Evolutionary conservation across 1,140 invertebrate genomes (phyloP), one percentile per base, ranked within the genome.

Genomic region (Lutraria rhynchaena): DNA sequence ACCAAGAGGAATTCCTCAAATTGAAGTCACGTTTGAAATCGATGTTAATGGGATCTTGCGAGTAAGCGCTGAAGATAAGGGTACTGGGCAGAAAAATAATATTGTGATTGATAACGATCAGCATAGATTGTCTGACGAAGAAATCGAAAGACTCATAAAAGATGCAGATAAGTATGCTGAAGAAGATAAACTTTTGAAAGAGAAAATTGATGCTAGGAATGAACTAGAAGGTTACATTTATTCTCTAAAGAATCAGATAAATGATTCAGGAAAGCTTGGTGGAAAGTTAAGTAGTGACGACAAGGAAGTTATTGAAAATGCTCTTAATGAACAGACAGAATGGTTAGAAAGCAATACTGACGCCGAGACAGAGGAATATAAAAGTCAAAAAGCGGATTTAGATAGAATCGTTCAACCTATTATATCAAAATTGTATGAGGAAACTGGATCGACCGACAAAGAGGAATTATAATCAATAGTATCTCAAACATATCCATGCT

Each of bases 61-160:
- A 93, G 91, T 91, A 3, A 97, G 97, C n/a, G 99, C 98, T 22
- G 98, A 99, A 93, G 98, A 99, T 90, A 99, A 99, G 92, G 98
- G 98, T 24, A 99, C 98, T 73, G 98, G 98, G 75, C 99, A 99
- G 93, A 95, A 98, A 85, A 98, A 99, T 91, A 99, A 99, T 93
- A 99, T 99, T 88, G 97, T 98, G 57, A 99, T 99, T 89, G 99
- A 98, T 75, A 99, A 99, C 87, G 98, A 99, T 89, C 98, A 99
- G 91, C 99, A 99, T 92, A 94, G 98, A 77, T 89, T 99, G 35
- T 98, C 97, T 19, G 97, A 98, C 24, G 98, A 99, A 89, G 98
- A 99, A 87, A 99, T 99, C 87, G 98, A 99, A 87, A 94, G 97
- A 49, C 99, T 99, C 98, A 98, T 99, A 89, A 92, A 91, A 91